Evolutionary conservation across 2,888 invertebrate genomes (phyloP).

Genomic region (Autographa gamma): DNA sequence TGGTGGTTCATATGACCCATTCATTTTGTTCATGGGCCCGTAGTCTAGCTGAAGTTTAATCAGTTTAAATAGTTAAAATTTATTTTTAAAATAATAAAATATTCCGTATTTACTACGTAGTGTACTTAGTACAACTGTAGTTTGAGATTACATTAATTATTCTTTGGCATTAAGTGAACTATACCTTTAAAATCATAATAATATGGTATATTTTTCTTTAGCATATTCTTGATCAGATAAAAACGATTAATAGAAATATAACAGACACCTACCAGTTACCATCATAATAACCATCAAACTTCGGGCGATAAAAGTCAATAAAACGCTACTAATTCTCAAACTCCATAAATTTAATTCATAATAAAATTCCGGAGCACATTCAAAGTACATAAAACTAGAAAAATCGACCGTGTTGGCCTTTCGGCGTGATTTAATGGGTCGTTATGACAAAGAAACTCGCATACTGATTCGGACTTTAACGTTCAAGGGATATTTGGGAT

Average conservation of each 20-base stretch:
- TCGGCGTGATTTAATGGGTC: slow-evolving; percentile 37
- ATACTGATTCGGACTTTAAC: slow-evolving; percentile 29
- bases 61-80: no score
- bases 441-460: slow-evolving; percentile 30
- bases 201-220: neutral
- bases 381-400: slow-evolving; percentile 36
- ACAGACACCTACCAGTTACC: neutral
- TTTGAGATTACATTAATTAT: no score
- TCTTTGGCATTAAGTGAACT: neutral
- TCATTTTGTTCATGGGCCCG: no score
- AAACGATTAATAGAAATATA: neutral
- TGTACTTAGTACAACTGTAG: no score
- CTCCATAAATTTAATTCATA: slow-evolving; percentile 27
- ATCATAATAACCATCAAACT: slow-evolving; percentile 1
- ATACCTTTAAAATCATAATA: neutral
- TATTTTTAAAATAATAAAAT: no score
- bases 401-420: slow-evolving; percentile 36
- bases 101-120: no score
- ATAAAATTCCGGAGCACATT: slow-evolving; percentile 35
- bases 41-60: no score
- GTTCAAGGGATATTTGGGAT: slow-evolving; percentile 27
- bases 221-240: neutral
- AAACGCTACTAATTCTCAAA: slow-evolving; percentile 25
- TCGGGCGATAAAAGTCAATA: neutral
- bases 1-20: no score